Conservation (phyloP, 2,888 invertebrate species). For the Leuctra nigra region DNA sequence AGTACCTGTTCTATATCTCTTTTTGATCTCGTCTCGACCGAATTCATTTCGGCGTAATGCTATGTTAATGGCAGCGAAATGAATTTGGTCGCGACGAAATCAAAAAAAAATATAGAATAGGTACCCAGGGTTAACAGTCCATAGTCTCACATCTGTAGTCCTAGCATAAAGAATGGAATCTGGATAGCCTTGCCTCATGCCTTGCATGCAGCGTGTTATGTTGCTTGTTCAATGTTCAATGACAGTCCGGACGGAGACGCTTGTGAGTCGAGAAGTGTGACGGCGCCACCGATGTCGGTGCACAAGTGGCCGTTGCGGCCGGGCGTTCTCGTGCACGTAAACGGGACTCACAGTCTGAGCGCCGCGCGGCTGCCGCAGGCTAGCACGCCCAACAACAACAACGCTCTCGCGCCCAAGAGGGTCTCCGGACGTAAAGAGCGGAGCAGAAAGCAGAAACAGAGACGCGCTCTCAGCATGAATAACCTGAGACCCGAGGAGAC, state of each 20-base stretch:
- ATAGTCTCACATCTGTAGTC: too few relatives aligned
- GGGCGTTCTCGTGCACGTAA: conserved; percentile 81
- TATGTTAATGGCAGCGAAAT: too few relatives aligned
- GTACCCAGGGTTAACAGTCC: too few relatives aligned
- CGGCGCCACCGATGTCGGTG: conserved; percentile 20
- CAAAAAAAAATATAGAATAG: too few relatives aligned
- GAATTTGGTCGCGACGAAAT: too few relatives aligned
- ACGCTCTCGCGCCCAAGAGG: conserved; percentile 14
- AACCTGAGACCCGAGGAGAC: conserved; percentile 31
- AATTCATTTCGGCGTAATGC: too few relatives aligned
- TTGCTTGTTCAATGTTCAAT: background rate
- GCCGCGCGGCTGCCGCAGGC: conserved; percentile 26
- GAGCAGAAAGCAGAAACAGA: conserved; percentile 23
- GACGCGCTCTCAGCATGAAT: conserved; percentile 29
- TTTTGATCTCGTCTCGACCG: too few relatives aligned
- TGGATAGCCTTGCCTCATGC: too few relatives aligned
- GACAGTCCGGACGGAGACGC: conserved; percentile 22
- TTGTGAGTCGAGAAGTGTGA: conserved; percentile 36
- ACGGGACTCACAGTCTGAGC: conserved; percentile 65
- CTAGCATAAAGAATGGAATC: too few relatives aligned
- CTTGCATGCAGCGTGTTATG: conserved; percentile 7
- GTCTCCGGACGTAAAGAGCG: conserved; percentile 19
- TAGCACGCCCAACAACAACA: conserved; percentile 30
- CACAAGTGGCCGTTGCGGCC: conserved; percentile 83
- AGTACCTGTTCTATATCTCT: too few relatives aligned